Conservation (phyloP, 2,113 vertebrate genomes). For the Eubucco bourcierii region DNA sequence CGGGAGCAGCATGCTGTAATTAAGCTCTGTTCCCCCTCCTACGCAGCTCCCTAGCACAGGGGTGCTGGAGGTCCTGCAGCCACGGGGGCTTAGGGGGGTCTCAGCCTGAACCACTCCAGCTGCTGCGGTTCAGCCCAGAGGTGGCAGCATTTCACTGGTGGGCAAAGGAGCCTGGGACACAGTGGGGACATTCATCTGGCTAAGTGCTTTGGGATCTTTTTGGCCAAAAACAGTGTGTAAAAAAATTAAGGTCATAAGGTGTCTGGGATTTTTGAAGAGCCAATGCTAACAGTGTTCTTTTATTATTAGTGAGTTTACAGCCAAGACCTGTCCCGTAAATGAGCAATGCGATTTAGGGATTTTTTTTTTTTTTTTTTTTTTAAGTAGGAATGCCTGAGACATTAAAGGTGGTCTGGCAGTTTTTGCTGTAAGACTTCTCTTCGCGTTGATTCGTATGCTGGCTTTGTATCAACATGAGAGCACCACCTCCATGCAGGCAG, state of each 20-base stretch:
- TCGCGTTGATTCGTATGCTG: not conserved
- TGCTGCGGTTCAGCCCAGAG: constrained; percentile 35
- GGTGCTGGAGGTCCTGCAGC: not conserved
- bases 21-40: not conserved
- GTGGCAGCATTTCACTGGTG: constrained; percentile 67
- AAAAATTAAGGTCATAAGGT: constrained; percentile 43
- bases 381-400: constrained; percentile 37
- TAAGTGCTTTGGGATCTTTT: constrained; percentile 5
- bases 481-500: not conserved
- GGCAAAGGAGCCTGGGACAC: constrained; percentile 7
- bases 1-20: not conserved
- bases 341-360: constrained; percentile 31
- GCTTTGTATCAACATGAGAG: not conserved
- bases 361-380: not conserved
- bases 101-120: not conserved
- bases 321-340: constrained; percentile 63
- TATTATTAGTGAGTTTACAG: constrained; percentile 38
- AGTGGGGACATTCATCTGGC: constrained; percentile 32
- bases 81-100: not conserved
- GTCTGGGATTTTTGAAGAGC: constrained; percentile 55
- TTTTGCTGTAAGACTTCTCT: constrained; percentile 11
- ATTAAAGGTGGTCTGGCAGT: constrained; percentile 56
- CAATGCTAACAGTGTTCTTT: constrained; percentile 20
- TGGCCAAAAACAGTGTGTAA: not conserved
- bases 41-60: rapidly evolving